Evolutionary conservation across 2,113 vertebrate species (phyloP).

Genomic region (Hydropotes inermis): DNA sequence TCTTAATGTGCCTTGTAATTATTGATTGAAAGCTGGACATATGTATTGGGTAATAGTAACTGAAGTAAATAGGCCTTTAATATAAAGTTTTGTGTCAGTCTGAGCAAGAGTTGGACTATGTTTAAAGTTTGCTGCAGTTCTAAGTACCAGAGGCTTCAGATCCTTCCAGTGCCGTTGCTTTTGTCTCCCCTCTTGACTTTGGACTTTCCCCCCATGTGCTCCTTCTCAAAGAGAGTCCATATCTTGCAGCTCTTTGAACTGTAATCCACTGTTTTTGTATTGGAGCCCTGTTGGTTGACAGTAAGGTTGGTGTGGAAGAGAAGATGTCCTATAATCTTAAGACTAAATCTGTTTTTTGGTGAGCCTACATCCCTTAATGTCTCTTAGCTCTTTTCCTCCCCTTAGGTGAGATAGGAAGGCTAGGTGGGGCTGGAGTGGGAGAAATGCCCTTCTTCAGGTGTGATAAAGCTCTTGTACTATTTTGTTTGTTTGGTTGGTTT

Average conservation of each 20-base stretch:
- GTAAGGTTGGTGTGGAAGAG: not conserved
- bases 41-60: not conserved
- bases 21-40: not conserved
- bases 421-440: not conserved
- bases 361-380: not conserved
- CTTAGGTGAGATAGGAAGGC: not conserved
- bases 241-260: not conserved
- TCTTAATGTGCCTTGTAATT: not conserved
- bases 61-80: not conserved
- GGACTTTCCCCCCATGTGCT: not conserved
- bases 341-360: not conserved
- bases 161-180: not conserved
- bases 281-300: not conserved
- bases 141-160: not conserved
- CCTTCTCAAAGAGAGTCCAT: not conserved
- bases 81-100: not conserved
- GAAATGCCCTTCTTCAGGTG: not conserved
- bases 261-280: not conserved
- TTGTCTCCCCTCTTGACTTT: not conserved
- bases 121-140: not conserved
- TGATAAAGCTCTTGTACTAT: not conserved
- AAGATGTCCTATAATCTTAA: not conserved
- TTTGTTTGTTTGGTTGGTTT: not conserved
- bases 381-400: not conserved
- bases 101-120: not conserved